phyloP scores from a whole-genome alignment of 2,888 invertebrate genomes.

The Ectemnius cavifrons region DNA sequence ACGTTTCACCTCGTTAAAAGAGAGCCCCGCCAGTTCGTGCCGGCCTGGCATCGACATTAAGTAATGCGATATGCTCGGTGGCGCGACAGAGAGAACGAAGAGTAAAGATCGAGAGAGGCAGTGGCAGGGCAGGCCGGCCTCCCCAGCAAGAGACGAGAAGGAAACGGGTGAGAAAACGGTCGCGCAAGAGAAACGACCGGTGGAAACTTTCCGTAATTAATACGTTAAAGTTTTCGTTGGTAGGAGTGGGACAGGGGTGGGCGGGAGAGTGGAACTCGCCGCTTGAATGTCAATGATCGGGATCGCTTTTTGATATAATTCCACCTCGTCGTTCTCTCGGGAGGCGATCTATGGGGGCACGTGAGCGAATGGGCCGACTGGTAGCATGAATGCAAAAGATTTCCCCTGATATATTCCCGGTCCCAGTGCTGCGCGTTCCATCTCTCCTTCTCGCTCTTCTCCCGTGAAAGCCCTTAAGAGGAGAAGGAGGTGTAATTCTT shows the following conservation, averaged over 20 bases:
- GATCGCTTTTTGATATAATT: constrained; percentile 64
- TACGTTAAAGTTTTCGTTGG: constrained; percentile 61
- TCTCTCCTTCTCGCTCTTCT: constrained; percentile 11
- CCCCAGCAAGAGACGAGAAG: constrained; percentile 1
- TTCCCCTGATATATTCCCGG: constrained; percentile 29
- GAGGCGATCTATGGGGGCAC: constrained; percentile 31
- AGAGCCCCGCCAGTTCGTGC: constrained; percentile 51
- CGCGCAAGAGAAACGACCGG: constrained; percentile 34
- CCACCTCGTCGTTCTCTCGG: constrained; percentile 30
- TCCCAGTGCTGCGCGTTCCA: constrained; percentile 4
- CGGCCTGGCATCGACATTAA: constrained; percentile 61
- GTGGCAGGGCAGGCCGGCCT: neutral
- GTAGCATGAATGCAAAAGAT: constrained; percentile 42
- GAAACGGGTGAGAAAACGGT: constrained; percentile 14
- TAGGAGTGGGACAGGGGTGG: constrained; percentile 46
- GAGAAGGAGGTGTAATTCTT: constrained; percentile 61
- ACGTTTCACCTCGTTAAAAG: constrained; percentile 64
- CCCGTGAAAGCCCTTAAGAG: constrained; percentile 30
- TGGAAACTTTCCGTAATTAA: constrained; percentile 62
- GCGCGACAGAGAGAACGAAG: constrained; percentile 46
- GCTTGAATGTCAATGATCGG: constrained; percentile 61
- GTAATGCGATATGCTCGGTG: constrained; percentile 60
- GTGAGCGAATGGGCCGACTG: constrained; percentile 47
- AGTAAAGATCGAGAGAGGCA: constrained; percentile 19
- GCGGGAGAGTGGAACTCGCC: constrained; percentile 34